Base-by-base conservation (phyloP, 2,888 invertebrate genomes). In the Agonum fuliginosum region DNA sequence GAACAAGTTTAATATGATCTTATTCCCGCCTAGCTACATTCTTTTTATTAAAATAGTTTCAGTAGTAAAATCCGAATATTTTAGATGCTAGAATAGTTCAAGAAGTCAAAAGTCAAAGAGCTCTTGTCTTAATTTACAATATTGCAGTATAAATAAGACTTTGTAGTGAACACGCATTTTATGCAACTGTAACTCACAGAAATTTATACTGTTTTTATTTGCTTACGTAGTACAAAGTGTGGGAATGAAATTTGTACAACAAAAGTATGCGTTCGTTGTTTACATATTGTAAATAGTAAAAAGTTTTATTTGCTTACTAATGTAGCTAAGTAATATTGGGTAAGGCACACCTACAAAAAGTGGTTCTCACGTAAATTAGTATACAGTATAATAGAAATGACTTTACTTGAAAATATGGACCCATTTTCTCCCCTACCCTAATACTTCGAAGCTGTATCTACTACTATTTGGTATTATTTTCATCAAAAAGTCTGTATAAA, bases 301-400 rank as follows among this genome's bases (percentile, higher is more conserved):
- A 27, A 27, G 3, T 34, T 17, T 62, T 62, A 30, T 30, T 62
- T 62, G 27, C 58, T 62, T 62, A 30, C 54, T 54, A 24, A 62
- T 30, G n/a, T 6, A 46, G 14, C 30, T n/a, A n/a, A n/a, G 8
- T 27, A 14, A 14, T 3, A 17, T 20, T 43, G 43, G 14, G 20
- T 48, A 48, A 48, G 1, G 8, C 19, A 1, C 19, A 14, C 30
- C 4, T 30, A 3, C 17, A 30, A 20, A 51, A 17, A 17, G 12
- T 5, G 4, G 10, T 62, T 62, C 30, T 17, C 58, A 62, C 58
- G 30, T 19, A 12, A 14, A 17, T 62, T 62, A 62, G 17, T 14
- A 30, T 10, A 3, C 4, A 20, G 22, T 5, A 10, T 37, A n/a
- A 1, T 10, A 37, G 34, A 2, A 34, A 6, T 8, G n/a, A 34